A percentile compares a stretch with the other conserved stretches of the same genome.
These are phyloP conservation scores for Synergus gifuensis DNA, from an alignment of 2,888 invertebrate genomes.

Conservation along the genomic window DNA sequence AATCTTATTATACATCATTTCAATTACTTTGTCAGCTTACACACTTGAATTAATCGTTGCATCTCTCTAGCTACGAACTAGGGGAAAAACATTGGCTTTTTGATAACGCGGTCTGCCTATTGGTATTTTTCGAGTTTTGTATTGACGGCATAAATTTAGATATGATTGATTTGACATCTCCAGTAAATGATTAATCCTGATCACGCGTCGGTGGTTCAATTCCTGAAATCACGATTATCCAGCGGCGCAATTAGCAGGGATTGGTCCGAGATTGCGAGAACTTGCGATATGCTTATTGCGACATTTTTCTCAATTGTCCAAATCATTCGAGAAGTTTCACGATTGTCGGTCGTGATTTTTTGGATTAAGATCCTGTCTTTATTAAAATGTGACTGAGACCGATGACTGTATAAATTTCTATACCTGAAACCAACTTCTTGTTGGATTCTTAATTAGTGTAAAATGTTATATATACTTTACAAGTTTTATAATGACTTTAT, in stretches of 20 bases:
- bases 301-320: neutral
- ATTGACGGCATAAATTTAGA: neutral
- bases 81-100: neutral
- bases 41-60: neutral
- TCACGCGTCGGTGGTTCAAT: neutral
- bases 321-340: neutral
- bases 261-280: neutral
- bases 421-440: neutral
- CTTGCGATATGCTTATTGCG: neutral
- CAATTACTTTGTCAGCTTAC: neutral
- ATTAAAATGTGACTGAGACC: slow-evolving; percentile 5
- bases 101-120: neutral
- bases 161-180: neutral
- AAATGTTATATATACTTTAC: no score
- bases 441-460: no score
- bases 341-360: neutral
- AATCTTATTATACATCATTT: no score
- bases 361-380: neutral
- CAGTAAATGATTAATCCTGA: neutral
- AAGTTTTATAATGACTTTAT: no score
- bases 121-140: neutral
- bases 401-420: neutral
- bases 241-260: neutral
- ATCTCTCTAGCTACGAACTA: neutral
- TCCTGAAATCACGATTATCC: neutral